phyloP scores from a whole-genome alignment of 2,113 vertebrate genomes.

The Lepisosteus osseus region DNA sequence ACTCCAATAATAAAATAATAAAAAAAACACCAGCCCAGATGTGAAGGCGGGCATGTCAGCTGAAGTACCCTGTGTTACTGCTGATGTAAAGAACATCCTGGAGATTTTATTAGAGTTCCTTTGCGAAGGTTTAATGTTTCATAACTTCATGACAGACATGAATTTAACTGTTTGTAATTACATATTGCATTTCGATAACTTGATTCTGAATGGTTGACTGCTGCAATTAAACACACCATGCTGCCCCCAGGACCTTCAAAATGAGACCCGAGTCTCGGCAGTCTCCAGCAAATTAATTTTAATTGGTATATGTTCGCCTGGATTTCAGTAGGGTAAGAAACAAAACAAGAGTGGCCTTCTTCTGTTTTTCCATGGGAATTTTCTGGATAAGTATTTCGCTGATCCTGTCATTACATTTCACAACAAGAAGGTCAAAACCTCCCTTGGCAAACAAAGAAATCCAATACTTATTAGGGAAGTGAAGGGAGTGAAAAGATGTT shows the following conservation, averaged over 20 bases:
- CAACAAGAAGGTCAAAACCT: slow-evolving; percentile 5
- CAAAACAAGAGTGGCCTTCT: not conserved
- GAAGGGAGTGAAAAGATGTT: too few relatives aligned
- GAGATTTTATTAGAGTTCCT: too few relatives aligned
- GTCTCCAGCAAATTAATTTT: not conserved
- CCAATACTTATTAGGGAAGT: too few relatives aligned
- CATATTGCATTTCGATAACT: slow-evolving; percentile 3
- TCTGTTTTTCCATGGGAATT: too few relatives aligned
- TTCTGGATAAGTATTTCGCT: too few relatives aligned
- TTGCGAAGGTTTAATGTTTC: not conserved
- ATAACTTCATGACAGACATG: not conserved
- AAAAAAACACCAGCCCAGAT: too few relatives aligned
- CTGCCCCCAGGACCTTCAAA: not conserved
- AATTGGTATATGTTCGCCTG: not conserved
- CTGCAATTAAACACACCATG: not conserved
- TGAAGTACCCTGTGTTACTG: too few relatives aligned
- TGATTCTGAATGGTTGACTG: not conserved
- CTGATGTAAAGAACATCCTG: too few relatives aligned
- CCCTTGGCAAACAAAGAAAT: not conserved
- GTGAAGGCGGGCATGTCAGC: too few relatives aligned
- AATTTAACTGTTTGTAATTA: not conserved
- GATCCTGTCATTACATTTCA: too few relatives aligned
- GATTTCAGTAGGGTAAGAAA: not conserved
- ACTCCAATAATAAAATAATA: too few relatives aligned
- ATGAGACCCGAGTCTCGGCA: not conserved